Percentiles rank a stretch among this genome's conserved stretches.
phyloP scores from a whole-genome alignment of 2,113 vertebrate genomes.

The Pelmatolapia mariae region DNA sequence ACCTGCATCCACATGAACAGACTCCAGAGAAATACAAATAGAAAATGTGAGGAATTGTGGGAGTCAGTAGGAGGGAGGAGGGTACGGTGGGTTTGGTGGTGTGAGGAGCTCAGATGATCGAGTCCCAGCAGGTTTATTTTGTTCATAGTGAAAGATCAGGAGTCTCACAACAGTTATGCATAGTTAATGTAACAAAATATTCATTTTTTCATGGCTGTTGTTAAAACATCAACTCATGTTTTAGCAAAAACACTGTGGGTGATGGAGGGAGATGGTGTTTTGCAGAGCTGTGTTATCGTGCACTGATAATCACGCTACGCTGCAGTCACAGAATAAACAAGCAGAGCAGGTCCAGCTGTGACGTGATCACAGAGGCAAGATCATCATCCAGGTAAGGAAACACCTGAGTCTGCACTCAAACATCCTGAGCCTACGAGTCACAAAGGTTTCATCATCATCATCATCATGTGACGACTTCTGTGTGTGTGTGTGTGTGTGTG shows the following conservation, averaged over 20 bases:
- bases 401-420: not conserved
- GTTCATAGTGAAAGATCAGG: no score
- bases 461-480: not conserved
- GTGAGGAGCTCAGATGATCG: not conserved
- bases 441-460: not conserved
- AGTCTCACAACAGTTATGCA: not conserved
- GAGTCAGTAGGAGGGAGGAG: not conserved
- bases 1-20: not conserved
- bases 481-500: not conserved
- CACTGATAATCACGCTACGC: not conserved
- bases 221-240: accelerated
- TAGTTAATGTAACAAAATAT: not conserved
- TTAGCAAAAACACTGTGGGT: not conserved
- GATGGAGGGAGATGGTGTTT: not conserved
- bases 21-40: not conserved
- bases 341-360: not conserved
- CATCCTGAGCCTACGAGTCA: not conserved
- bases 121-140: no score
- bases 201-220: not conserved
- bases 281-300: not conserved
- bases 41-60: not conserved
- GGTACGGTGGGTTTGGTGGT: not conserved
- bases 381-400: not conserved
- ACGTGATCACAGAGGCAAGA: not conserved
- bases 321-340: not conserved